These are phyloP conservation scores for Trissoscelio sp. DNA, from an alignment of 2,888 invertebrate genomes.

Conservation along the genomic window DNA sequence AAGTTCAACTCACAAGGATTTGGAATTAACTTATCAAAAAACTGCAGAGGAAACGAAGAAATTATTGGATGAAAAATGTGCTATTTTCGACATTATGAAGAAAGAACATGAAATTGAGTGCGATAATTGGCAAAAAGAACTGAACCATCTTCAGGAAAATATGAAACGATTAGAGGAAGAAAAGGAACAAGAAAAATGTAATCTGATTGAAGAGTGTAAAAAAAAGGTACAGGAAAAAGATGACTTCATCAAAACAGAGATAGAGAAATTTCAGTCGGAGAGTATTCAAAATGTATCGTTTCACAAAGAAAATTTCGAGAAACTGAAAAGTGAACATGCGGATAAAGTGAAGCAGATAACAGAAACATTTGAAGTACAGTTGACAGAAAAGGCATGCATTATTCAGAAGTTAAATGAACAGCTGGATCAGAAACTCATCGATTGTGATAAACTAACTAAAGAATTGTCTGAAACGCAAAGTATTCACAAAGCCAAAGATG, in stretches of 20 bases:
- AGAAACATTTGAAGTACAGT: conserved; percentile 83
- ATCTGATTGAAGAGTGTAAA: conserved; percentile 84
- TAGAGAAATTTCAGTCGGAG: conserved; percentile 72
- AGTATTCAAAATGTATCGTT: conserved; percentile 70
- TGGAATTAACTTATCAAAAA: conserved; percentile 77
- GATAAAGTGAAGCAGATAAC: conserved; percentile 74
- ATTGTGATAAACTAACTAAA: conserved; percentile 84
- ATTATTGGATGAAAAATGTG: conserved; percentile 79
- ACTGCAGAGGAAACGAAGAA: conserved; percentile 80
- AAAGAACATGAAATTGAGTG: conserved; percentile 76
- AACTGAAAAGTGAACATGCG: conserved; percentile 73
- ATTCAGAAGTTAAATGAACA: conserved; percentile 84
- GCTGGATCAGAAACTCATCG: conserved; percentile 84
- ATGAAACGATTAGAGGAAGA: conserved; percentile 83
- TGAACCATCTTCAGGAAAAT: conserved; percentile 75
- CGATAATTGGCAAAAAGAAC: conserved; percentile 75
- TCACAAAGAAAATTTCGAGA: conserved; percentile 72
- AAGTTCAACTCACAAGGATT: conserved; percentile 72
- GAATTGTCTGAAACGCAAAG: conserved; percentile 84
- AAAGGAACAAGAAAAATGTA: conserved; percentile 82
- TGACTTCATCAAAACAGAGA: conserved; percentile 78
- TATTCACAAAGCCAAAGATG: conserved; percentile 83
- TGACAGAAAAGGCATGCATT: conserved; percentile 84
- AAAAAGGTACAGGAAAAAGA: conserved; percentile 85
- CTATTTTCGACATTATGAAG: conserved; percentile 80